Evolutionary conservation across 2,113 vertebrate genomes (phyloP), one percentile per base, ranked within the genome.

Genomic region (Poecilia latipinna): DNA sequence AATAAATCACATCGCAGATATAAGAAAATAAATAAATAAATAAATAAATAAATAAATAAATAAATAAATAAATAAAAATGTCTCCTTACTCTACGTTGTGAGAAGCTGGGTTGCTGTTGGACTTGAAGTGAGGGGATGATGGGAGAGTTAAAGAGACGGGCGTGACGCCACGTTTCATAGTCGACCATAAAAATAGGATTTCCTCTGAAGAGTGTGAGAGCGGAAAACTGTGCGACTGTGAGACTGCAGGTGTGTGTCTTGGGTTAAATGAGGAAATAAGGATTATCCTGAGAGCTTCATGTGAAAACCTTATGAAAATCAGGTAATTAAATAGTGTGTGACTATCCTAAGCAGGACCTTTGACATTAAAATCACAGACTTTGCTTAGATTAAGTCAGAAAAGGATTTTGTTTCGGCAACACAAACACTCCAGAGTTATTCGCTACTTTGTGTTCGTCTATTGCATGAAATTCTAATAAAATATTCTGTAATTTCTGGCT

Each of bases 221-320:
- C 60, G 24, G 74, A 32, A 78, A 66, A 37, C 1, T 32, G 67
- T 65, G 75, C 60, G 72, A 35, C 42, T 37, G 44, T 35, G 62
- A 17, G 31, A 37, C 8, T 22, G 8, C 15, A 3, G 15, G 65
- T 29, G 61, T 70, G 42, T n/a, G 77, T 54, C 61, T 63, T 39
- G n/a, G 24, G 70, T 65, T 61, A 57, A 72, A 78, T 83, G 64
- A 78, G 62, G 74, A 33, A 60, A 73, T 73, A 61, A 75, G 77
- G 75, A 79, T 86, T 69, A 83, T 85, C 71, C 76, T 67, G 69
- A 78, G 75, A 83, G 37, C 73, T 77, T 86, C 13, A 32, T 79
- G 78, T 83, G 35, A 68, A 83, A 80, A 87, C 82, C 78, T 88
- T 74, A 68, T 83, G 75, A 73, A 80, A 88, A 85, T 76, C 77